These are phyloP conservation scores for Pachyuromys duprasi DNA, from an alignment of 2,797 vertebrate species.

Conservation along the genomic window DNA sequence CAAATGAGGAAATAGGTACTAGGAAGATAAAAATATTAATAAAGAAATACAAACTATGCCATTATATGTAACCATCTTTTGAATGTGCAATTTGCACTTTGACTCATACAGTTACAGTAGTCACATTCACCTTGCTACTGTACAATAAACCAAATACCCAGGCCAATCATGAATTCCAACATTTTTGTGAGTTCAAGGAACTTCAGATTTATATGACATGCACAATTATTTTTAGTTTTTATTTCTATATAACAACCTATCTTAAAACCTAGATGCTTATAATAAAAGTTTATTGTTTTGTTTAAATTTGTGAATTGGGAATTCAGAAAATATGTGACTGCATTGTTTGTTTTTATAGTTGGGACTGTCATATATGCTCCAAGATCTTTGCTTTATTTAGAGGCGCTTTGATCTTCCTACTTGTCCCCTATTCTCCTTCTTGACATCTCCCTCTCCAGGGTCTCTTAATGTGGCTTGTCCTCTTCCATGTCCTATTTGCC, in stretches of 20 bases:
- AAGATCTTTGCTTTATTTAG: not conserved
- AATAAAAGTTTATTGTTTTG: not conserved
- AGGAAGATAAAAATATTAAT: constrained; percentile 8
- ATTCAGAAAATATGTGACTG: constrained; percentile 7
- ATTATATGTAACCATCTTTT: not conserved
- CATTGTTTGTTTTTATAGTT: not conserved
- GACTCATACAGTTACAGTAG: not conserved
- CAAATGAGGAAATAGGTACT: not conserved
- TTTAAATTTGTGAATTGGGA: constrained; percentile 22
- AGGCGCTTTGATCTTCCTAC: not conserved
- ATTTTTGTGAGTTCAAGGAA: not conserved
- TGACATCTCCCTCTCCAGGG: not conserved
- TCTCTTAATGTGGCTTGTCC: not conserved
- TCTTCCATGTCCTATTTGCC: not conserved
- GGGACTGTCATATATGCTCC: not conserved
- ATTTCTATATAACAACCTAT: not conserved
- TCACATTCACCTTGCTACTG: not conserved
- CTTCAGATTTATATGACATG: not conserved
- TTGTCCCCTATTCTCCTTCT: not conserved
- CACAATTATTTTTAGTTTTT: constrained; percentile 7
- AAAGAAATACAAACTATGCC: not conserved
- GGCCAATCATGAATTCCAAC: not conserved
- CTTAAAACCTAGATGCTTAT: constrained; percentile 12
- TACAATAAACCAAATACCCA: constrained; percentile 31
- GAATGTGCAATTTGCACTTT: not conserved